phyloP scores from a whole-genome alignment of 2,888 invertebrate genomes.

The Plagodis pulveraria region DNA sequence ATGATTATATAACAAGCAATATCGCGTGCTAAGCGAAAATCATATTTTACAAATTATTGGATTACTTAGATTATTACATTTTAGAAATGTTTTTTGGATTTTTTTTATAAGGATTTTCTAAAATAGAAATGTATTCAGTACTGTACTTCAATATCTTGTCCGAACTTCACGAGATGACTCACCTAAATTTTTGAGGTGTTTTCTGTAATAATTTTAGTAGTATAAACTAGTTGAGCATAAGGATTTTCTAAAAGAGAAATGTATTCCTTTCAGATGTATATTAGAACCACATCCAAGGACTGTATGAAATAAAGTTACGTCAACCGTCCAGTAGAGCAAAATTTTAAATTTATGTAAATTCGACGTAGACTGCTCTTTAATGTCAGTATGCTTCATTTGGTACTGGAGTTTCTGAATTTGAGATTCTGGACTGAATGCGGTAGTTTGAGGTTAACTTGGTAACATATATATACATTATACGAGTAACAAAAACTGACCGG shows the following conservation, averaged over 20 bases:
- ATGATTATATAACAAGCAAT: too few species aligned
- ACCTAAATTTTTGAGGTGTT: too few species aligned
- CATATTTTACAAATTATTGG: too few species aligned
- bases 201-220: too few species aligned
- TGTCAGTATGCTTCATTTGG: constrained; percentile 9
- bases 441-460: constrained; percentile 1
- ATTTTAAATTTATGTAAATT: constrained; percentile 56
- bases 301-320: constrained; percentile 39
- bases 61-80: too few species aligned
- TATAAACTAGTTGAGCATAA: too few species aligned
- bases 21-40: too few species aligned
- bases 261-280: constrained; percentile 19
- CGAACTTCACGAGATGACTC: not conserved
- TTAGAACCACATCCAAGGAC: constrained; percentile 30
- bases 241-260: not conserved
- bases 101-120: too few species aligned
- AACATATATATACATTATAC: not conserved
- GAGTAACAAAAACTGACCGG: not conserved
- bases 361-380: constrained; percentile 36
- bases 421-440: constrained; percentile 20
- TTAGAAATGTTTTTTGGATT: too few species aligned
- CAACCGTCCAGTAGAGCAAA: constrained; percentile 34
- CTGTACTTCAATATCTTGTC: constrained; percentile 10
- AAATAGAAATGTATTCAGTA: not conserved
- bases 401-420: constrained; percentile 20